Evolutionary conservation across 2,888 invertebrate genomes (phyloP).

Genomic region (Minunthozetes semirufus): DNA sequence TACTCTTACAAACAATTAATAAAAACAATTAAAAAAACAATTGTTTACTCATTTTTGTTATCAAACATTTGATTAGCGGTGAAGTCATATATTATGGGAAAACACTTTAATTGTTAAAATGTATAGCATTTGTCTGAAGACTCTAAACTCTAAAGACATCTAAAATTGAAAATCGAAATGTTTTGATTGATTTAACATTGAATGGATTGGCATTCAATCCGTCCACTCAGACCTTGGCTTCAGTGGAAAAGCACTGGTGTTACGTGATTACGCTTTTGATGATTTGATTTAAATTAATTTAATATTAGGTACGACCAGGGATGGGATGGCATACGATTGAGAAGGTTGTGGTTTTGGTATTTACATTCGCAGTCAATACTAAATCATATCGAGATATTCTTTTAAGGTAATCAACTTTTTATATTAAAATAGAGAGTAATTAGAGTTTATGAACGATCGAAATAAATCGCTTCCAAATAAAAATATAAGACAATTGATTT

Average conservation of each 20-base stretch:
- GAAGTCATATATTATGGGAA: neutral
- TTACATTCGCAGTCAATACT: too few species aligned
- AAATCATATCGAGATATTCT: too few species aligned
- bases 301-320: neutral
- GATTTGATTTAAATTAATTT: neutral
- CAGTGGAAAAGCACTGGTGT: neutral
- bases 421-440: too few species aligned
- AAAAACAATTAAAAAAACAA: neutral
- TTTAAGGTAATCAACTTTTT: too few species aligned
- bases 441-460: too few species aligned
- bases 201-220: neutral
- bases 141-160: neutral
- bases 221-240: neutral
- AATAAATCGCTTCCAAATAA: too few species aligned
- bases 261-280: neutral
- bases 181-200: constrained; percentile 7
- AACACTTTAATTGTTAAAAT: neutral
- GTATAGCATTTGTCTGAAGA: neutral
- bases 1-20: too few species aligned
- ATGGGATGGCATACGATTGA: too few species aligned
- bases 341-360: too few species aligned
- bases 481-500: neutral
- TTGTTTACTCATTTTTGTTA: neutral
- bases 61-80: neutral
- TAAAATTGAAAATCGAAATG: neutral